phyloP scores from a whole-genome alignment of 1,140 invertebrate species.

The Pseudoatta argentina region DNA sequence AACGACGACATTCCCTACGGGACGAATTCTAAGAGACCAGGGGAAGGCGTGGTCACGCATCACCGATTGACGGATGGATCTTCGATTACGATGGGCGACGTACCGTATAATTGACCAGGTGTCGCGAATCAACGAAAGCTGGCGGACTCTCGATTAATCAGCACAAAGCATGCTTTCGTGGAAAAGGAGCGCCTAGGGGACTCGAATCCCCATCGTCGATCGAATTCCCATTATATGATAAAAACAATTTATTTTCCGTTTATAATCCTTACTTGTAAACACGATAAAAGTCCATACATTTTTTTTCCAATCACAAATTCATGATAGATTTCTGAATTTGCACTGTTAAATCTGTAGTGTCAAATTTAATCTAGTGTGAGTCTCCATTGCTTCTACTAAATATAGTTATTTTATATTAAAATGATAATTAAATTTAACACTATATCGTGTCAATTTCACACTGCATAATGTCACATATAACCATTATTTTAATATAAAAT shows the following conservation, averaged over 20 bases:
- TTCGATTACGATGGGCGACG: slow-evolving; percentile 70
- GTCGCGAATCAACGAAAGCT: slow-evolving; percentile 60
- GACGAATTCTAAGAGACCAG: slow-evolving; percentile 20
- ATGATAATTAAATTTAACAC: too few species aligned
- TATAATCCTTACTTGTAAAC: background rate
- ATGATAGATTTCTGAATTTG: background rate
- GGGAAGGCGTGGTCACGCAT: slow-evolving; percentile 48
- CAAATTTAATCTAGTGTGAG: too few species aligned
- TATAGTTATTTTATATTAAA: too few species aligned
- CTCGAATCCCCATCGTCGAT: background rate
- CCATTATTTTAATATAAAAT: too few species aligned
- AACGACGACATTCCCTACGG: slow-evolving; percentile 59
- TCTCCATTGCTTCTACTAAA: too few species aligned
- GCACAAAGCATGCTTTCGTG: slow-evolving; percentile 12
- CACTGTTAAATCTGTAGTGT: too few species aligned
- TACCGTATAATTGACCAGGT: slow-evolving; percentile 72
- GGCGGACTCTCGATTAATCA: slow-evolving; percentile 53
- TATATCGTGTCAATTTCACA: too few species aligned
- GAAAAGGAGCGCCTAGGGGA: background rate
- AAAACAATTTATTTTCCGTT: slow-evolving; percentile 1
- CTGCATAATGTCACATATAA: too few species aligned
- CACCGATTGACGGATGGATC: slow-evolving; percentile 72
- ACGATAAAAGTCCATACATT: background rate
- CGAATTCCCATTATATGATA: slow-evolving; percentile 18
- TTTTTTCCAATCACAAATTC: background rate